Conservation (phyloP, 2,888 invertebrate species). For the Oeneis ivallda region DNA sequence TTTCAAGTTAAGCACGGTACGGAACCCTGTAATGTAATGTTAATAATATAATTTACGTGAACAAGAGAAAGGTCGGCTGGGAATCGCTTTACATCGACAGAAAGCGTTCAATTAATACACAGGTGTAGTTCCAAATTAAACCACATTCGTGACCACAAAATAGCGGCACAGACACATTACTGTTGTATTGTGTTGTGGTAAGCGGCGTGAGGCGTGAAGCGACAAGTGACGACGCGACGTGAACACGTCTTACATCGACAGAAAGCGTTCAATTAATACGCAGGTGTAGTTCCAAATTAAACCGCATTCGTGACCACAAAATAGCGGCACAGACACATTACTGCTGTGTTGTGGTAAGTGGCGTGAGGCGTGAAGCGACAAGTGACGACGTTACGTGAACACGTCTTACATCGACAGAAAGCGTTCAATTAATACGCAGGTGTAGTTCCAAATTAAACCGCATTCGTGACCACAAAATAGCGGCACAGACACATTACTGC, state of each 20-base stretch:
- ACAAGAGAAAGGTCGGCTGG: slow-evolving; percentile 3
- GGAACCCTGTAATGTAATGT: background rate
- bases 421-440: slow-evolving; percentile 9
- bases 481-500: background rate
- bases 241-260: background rate
- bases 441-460: slow-evolving; percentile 4
- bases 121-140: slow-evolving; percentile 4
- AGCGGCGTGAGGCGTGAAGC: too few species aligned
- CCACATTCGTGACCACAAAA: background rate
- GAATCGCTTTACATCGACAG: background rate
- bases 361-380: too few species aligned
- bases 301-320: background rate
- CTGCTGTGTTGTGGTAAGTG: too few species aligned
- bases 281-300: slow-evolving; percentile 7
- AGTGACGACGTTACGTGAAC: too few species aligned
- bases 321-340: background rate
- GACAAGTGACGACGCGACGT: too few species aligned
- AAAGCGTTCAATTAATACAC: too few species aligned
- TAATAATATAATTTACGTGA: background rate
- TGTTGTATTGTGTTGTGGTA: too few species aligned
- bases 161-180: background rate
- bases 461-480: background rate
- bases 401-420: background rate
- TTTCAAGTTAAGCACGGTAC: background rate
- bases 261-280: too few species aligned